Evolutionary conservation across 2,888 invertebrate genomes (phyloP).

Genomic region (Thereva nobilitata): DNA sequence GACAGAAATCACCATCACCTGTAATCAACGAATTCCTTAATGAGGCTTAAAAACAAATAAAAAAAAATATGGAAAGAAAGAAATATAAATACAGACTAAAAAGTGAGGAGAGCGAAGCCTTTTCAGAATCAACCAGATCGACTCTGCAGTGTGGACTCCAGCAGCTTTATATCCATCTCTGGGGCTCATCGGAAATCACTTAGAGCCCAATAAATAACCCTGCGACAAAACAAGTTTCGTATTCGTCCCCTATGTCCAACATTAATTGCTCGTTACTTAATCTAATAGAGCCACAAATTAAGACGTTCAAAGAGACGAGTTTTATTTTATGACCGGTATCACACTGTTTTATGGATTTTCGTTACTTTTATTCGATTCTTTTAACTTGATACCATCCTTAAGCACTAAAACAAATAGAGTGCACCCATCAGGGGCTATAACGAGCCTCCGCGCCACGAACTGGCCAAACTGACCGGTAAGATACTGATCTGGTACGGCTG

Average conservation of each 20-base stretch:
- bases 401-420: conserved; percentile 1
- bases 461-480: conserved; percentile 7
- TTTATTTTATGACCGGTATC: conserved; percentile 38
- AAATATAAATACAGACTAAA: no score
- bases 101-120: no score
- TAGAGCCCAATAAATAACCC: conserved; percentile 58
- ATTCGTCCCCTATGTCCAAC: conserved; percentile 43
- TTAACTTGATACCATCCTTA: background rate
- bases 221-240: conserved; percentile 20
- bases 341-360: conserved; percentile 40
- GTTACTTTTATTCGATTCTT: conserved; percentile 16
- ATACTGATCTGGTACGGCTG: conserved; percentile 25
- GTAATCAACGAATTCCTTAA: no score
- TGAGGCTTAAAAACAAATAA: no score
- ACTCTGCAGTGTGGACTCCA: conserved; percentile 23
- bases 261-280: conserved; percentile 60
- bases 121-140: background rate
- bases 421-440: background rate
- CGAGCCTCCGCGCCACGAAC: background rate
- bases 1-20: no score
- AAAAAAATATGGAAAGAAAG: no score
- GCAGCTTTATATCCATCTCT: conserved; percentile 46
- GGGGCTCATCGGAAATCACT: conserved; percentile 58
- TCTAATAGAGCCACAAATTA: conserved; percentile 59
- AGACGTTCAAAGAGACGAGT: conserved; percentile 48